Conservation (phyloP, 2,888 invertebrate genomes). For the Brachypalpus laphriformis region DNA sequence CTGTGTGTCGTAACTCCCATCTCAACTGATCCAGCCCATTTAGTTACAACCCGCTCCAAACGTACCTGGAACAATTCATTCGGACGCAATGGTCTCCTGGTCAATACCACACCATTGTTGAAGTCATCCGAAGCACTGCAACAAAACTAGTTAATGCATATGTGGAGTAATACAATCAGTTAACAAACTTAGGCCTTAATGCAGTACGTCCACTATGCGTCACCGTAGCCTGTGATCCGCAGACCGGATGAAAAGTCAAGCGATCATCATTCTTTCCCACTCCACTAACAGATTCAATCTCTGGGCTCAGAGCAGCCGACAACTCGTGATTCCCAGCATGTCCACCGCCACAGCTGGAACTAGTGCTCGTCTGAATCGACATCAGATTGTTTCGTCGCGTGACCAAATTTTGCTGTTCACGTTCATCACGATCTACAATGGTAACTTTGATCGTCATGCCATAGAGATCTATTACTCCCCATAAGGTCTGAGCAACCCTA, state of each 20-base stretch:
- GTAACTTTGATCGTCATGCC: constrained; percentile 96
- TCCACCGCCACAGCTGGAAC: constrained; percentile 73
- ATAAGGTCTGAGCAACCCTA: constrained; percentile 90
- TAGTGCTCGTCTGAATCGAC: constrained; percentile 73
- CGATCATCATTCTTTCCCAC: constrained; percentile 85
- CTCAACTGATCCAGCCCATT: constrained; percentile 98
- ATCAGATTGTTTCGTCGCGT: constrained; percentile 87
- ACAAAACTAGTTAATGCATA: constrained; percentile 21
- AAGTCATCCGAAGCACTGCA: constrained; percentile 94
- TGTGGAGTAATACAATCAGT: not conserved
- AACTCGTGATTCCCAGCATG: constrained; percentile 76
- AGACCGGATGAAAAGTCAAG: constrained; percentile 94
- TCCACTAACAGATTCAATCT: constrained; percentile 79
- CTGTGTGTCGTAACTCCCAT: constrained; percentile 96
- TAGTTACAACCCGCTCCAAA: constrained; percentile 94
- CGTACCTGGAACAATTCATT: constrained; percentile 97
- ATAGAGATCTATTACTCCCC: constrained; percentile 97
- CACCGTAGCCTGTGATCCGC: constrained; percentile 96
- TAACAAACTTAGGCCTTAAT: constrained; percentile 91
- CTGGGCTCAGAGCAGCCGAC: constrained; percentile 81
- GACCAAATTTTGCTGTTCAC: constrained; percentile 90
- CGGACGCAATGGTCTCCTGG: constrained; percentile 91
- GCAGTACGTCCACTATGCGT: constrained; percentile 95
- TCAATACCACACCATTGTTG: constrained; percentile 96
- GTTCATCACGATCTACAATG: constrained; percentile 92